A percentile compares a stretch with the other conserved stretches of the same genome.
Conservation (phyloP, 2,113 vertebrate species). For the Vidua chalybeata region DNA sequence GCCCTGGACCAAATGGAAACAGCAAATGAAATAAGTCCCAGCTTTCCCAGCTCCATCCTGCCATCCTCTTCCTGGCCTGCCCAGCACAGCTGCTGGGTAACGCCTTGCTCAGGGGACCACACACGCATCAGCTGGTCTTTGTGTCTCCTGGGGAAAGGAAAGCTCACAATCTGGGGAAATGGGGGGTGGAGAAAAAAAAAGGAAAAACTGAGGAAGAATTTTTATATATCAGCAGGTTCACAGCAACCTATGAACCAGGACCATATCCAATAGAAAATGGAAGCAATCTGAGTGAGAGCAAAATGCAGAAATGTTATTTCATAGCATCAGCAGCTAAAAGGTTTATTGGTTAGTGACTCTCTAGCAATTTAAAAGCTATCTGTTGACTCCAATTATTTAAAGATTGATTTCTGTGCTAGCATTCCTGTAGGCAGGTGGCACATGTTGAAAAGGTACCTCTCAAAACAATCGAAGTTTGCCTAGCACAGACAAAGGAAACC, state of each 20-base stretch:
- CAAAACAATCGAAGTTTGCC: neutral
- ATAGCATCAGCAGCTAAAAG: neutral
- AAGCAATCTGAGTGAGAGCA: neutral
- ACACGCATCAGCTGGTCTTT: neutral
- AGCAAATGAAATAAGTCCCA: neutral
- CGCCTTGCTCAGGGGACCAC: neutral
- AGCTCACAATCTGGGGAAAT: accelerated
- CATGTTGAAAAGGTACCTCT: neutral
- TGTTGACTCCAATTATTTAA: neutral
- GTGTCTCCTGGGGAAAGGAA: neutral
- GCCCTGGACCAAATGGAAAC: neutral
- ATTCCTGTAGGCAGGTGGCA: neutral
- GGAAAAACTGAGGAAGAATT: neutral
- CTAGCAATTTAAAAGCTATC: neutral
- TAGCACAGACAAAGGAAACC: neutral
- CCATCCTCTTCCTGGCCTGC: neutral
- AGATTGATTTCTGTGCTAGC: neutral
- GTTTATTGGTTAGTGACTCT: neutral
- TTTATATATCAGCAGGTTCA: neutral
- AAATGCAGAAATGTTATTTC: neutral
- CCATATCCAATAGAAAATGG: neutral
- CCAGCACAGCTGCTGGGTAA: neutral
- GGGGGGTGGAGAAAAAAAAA: neutral
- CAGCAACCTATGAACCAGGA: neutral
- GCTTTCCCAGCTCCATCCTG: neutral